These are phyloP conservation scores for Polypterus senegalus DNA, from an alignment of 2,113 vertebrate genomes.

Conservation along the genomic window DNA sequence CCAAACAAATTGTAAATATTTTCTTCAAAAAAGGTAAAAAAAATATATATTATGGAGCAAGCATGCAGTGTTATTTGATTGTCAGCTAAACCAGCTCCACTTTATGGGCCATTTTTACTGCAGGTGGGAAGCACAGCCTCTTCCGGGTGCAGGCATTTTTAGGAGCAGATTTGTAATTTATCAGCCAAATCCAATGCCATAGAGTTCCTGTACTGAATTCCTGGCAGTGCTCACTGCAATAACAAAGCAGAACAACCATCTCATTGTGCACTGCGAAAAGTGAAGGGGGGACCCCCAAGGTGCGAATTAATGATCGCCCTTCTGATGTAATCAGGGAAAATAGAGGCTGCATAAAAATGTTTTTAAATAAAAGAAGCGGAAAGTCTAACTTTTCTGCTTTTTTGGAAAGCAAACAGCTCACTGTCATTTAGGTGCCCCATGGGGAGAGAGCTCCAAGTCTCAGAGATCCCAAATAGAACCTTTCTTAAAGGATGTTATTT, in stretches of 20 bases:
- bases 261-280: conserved; percentile 48
- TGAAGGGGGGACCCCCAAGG: conserved; percentile 52
- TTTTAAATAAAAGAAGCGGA: conserved; percentile 13
- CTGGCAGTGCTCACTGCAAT: conserved; percentile 57
- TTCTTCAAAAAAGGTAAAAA: too few relatives aligned
- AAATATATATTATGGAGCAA: too few relatives aligned
- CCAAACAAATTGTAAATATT: too few relatives aligned
- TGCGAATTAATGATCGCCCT: conserved; percentile 67
- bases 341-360: conserved; percentile 49
- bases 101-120: too few relatives aligned
- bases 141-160: conserved; percentile 15
- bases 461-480: conserved; percentile 33
- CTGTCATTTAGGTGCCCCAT: conserved; percentile 32
- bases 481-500: conserved; percentile 36
- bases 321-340: conserved; percentile 68
- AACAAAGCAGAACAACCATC: conserved; percentile 57
- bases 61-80: too few relatives aligned
- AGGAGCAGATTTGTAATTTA: conserved; percentile 49
- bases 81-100: too few relatives aligned
- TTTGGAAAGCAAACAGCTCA: conserved; percentile 46
- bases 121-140: too few relatives aligned
- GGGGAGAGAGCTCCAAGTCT: conserved; percentile 38
- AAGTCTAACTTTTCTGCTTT: conserved; percentile 32
- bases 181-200: conserved; percentile 56
- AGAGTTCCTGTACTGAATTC: conserved; percentile 39